Conservation (phyloP, 2,888 invertebrate species). For the Pristionchus maxplancki region DNA sequence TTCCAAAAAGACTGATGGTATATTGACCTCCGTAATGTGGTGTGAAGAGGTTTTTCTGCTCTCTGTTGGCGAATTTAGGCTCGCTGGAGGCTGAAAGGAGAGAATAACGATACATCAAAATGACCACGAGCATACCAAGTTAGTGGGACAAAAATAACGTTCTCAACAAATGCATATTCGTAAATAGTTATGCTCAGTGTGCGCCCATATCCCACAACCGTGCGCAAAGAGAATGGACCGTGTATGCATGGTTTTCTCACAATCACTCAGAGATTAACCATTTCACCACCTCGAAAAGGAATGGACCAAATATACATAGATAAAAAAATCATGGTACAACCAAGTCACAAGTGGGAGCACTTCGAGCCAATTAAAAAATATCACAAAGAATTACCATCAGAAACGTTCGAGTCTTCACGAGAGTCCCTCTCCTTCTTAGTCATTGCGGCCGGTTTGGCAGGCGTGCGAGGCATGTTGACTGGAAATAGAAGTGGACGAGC, state of each 20-base stretch:
- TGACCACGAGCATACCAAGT: too few species aligned
- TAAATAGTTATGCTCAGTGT: too few species aligned
- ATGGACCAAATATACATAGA: too few species aligned
- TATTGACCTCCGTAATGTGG: conserved; percentile 1
- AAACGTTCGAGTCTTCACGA: neutral
- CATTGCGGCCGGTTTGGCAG: neutral
- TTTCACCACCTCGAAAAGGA: too few species aligned
- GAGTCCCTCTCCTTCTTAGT: neutral
- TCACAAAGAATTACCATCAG: neutral
- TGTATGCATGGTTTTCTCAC: neutral
- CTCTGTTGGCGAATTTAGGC: neutral
- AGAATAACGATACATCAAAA: neutral
- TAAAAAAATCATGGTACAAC: too few species aligned
- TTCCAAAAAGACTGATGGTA: neutral
- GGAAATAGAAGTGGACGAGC: neutral
- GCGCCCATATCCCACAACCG: too few species aligned
- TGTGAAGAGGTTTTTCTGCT: neutral
- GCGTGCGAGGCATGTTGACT: neutral
- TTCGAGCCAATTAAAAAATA: neutral
- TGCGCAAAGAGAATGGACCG: neutral
- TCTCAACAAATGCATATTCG: neutral
- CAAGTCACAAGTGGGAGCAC: too few species aligned
- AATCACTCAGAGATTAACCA: too few species aligned
- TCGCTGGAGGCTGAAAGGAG: neutral
- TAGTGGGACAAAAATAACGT: neutral